Conservation (phyloP, 2,888 invertebrate species). For the Cheilosia scutellata region DNA sequence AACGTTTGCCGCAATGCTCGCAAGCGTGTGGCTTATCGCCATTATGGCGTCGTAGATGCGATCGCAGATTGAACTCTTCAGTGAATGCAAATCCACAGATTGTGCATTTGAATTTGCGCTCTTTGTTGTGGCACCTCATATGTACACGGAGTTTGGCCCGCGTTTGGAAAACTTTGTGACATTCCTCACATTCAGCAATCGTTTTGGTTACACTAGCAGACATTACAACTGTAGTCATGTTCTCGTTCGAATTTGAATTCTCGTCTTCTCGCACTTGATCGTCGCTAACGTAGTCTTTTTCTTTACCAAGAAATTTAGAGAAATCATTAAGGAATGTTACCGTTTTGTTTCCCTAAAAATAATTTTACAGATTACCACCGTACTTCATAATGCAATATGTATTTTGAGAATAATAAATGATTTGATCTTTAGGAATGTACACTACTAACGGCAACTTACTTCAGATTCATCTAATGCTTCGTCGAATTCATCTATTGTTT, state of each 20-base stretch:
- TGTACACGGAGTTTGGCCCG: slow-evolving; percentile 14
- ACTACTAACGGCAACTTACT: slow-evolving; percentile 35
- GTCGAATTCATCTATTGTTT: slow-evolving; percentile 49
- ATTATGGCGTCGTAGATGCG: slow-evolving; percentile 72
- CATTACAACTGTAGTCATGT: not conserved
- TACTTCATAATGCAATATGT: slow-evolving; percentile 6
- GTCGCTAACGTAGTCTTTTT: slow-evolving; percentile 42
- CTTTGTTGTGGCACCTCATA: slow-evolving; percentile 56
- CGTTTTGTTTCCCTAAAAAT: slow-evolving; percentile 60
- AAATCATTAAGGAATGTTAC: slow-evolving; percentile 65
- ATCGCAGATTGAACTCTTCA: slow-evolving; percentile 66
- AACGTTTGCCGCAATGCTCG: slow-evolving; percentile 61
- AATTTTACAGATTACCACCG: slow-evolving; percentile 53
- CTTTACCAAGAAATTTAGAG: slow-evolving; percentile 60
- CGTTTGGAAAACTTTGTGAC: slow-evolving; percentile 44
- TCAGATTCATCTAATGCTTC: slow-evolving; percentile 55
- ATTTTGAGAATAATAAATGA: slow-evolving; percentile 51
- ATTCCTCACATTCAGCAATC: slow-evolving; percentile 45
- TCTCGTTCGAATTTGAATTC: slow-evolving; percentile 3
- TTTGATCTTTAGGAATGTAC: slow-evolving; percentile 11
- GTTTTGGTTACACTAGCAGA: not conserved
- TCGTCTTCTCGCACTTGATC: slow-evolving; percentile 23
- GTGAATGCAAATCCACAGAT: slow-evolving; percentile 72
- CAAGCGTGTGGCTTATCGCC: slow-evolving; percentile 66
- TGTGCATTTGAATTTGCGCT: slow-evolving; percentile 71